Conservation (phyloP, 2,113 vertebrate genomes). For the Crotalus tigris region DNA sequence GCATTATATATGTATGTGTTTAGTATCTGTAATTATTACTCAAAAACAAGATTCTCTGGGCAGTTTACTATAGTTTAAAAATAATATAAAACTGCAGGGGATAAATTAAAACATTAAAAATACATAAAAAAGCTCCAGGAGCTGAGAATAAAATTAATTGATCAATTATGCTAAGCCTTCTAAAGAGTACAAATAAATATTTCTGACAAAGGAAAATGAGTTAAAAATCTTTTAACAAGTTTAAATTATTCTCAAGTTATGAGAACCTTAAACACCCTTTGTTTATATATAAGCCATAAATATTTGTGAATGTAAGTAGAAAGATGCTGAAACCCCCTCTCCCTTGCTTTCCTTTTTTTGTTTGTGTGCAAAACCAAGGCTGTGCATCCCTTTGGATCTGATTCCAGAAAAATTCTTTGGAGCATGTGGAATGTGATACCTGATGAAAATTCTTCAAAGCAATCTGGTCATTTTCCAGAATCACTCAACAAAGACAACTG, state of each 20-base stretch:
- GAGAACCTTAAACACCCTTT: neutral
- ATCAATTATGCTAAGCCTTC: neutral
- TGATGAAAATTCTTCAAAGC: neutral
- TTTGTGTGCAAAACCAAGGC: neutral
- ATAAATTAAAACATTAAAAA: neutral
- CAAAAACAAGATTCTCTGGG: neutral
- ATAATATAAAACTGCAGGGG: neutral
- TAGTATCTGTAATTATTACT: neutral
- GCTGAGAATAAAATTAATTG: neutral
- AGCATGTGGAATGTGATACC: neutral
- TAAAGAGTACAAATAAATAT: neutral
- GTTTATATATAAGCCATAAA: neutral
- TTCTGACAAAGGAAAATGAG: neutral
- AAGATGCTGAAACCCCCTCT: neutral
- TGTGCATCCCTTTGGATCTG: neutral
- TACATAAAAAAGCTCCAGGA: neutral
- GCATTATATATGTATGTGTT: neutral
- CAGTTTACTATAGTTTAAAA: neutral
- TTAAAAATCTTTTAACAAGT: neutral
- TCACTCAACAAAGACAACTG: neutral
- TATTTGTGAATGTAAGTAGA: neutral
- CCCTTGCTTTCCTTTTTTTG: neutral
- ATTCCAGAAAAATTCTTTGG: neutral
- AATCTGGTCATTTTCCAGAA: neutral
- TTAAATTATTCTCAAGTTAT: neutral